Conservation (phyloP, 2,113 vertebrate species). For the Orycteropus afer region DNA sequence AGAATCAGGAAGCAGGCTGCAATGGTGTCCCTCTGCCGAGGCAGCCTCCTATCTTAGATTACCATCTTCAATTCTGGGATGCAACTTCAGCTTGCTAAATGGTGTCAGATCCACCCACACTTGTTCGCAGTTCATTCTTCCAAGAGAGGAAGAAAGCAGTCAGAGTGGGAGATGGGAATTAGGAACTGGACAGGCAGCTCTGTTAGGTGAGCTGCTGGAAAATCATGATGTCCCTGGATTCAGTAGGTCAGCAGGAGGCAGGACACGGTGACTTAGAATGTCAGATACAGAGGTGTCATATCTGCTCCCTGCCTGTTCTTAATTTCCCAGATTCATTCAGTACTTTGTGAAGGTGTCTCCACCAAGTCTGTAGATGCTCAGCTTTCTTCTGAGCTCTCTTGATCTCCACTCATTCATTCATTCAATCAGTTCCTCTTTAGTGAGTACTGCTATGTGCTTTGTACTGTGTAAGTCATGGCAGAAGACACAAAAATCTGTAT, state of each 20-base stretch:
- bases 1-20: not conserved
- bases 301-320: not conserved
- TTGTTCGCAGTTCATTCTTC: not conserved
- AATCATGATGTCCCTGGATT: not conserved
- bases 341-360: not conserved
- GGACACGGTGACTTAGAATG: not conserved
- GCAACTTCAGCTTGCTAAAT: rapidly evolving
- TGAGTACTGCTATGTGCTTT: not conserved
- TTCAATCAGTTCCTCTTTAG: not conserved
- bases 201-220: not conserved
- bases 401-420: not conserved
- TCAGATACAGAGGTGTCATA: not conserved
- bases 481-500: not conserved
- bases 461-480: rapidly evolving
- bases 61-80: not conserved
- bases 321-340: not conserved
- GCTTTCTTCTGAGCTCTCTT: not conserved
- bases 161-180: no score
- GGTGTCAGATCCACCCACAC: not conserved
- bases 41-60: not conserved
- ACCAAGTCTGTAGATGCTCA: rapidly evolving
- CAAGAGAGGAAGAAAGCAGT: not conserved
- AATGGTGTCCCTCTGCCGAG: rapidly evolving
- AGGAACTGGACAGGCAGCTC: not conserved
- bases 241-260: not conserved